Conservation (phyloP, 2,888 invertebrate species). For the Drosophila pegasa region DNA sequence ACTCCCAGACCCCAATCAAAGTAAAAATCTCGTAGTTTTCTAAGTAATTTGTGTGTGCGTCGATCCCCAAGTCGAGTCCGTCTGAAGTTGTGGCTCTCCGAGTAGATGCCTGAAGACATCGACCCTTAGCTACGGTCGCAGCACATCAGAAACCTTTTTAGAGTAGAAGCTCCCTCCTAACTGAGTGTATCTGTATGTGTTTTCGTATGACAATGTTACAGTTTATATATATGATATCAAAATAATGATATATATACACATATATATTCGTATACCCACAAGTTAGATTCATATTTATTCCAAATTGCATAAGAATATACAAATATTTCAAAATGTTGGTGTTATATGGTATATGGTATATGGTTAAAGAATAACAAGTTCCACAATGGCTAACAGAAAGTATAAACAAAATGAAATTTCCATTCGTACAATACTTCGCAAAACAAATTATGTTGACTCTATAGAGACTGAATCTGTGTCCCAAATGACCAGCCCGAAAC, state of each 20-base stretch:
- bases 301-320: slow-evolving; percentile 11
- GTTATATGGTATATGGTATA: slow-evolving; percentile 6
- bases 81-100: not conserved
- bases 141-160: not conserved
- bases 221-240: slow-evolving; percentile 19
- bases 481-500: slow-evolving; percentile 17
- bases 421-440: not conserved
- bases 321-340: slow-evolving; percentile 11
- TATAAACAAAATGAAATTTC: not conserved
- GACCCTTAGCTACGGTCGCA: not conserved
- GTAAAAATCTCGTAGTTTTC: slow-evolving; percentile 7
- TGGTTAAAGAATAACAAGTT: slow-evolving; percentile 2
- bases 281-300: slow-evolving; percentile 36
- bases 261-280: slow-evolving; percentile 21
- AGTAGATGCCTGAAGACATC: too few species aligned
- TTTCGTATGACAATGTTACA: slow-evolving; percentile 3
- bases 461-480: slow-evolving; percentile 16
- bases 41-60: slow-evolving; percentile 1
- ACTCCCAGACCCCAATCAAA: slow-evolving; percentile 27
- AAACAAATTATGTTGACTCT: slow-evolving; percentile 13
- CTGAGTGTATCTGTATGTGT: not conserved
- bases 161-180: not conserved
- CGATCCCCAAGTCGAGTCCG: not conserved
- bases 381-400: not conserved
- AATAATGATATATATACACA: slow-evolving; percentile 9